Conservation (phyloP, 2,113 vertebrate genomes). For the Leptosomus discolor region DNA sequence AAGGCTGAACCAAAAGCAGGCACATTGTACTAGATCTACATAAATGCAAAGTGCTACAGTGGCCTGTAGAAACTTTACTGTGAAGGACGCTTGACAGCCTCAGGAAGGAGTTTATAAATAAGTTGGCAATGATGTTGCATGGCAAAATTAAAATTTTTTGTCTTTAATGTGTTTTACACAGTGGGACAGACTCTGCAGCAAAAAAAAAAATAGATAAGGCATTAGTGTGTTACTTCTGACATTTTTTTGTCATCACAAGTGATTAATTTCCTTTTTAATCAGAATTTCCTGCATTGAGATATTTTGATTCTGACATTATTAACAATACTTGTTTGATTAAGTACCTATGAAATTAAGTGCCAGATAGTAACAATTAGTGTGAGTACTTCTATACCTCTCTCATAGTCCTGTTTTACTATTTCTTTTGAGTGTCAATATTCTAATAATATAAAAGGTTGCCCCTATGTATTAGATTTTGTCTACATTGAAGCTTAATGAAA, state of each 20-base stretch:
- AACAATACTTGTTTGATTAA: background rate
- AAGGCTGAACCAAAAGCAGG: background rate
- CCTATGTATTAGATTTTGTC: background rate
- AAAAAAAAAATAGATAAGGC: background rate
- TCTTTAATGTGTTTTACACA: background rate
- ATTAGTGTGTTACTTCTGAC: background rate
- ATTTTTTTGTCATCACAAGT: background rate
- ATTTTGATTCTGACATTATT: background rate
- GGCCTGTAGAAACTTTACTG: background rate
- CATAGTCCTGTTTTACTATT: background rate
- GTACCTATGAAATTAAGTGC: background rate
- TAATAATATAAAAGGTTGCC: background rate
- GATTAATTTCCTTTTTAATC: background rate
- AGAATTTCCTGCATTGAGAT: background rate
- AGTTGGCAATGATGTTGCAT: background rate
- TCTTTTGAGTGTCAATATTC: background rate
- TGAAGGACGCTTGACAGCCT: background rate
- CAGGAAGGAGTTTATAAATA: background rate
- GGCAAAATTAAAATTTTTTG: background rate
- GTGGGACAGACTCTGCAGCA: rapidly evolving
- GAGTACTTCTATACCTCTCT: background rate
- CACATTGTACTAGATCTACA: background rate
- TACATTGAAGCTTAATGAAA: background rate
- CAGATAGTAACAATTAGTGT: background rate
- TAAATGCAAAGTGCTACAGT: background rate